phyloP scores from a whole-genome alignment of 1,140 invertebrate genomes.

The Meloidogyne exigua region DNA sequence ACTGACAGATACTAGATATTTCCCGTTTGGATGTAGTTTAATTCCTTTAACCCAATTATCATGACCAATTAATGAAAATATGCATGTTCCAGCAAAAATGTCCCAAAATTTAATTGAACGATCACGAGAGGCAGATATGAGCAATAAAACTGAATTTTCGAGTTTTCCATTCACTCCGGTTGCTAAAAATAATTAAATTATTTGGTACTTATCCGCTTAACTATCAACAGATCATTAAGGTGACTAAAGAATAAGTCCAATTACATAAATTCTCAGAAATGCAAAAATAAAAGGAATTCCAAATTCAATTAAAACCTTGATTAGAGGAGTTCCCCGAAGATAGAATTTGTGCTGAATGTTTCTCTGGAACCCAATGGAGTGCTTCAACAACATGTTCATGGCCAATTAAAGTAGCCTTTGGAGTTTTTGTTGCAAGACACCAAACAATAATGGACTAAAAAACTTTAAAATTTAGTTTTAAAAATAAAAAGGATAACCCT shows the following conservation, averaged over 20 bases:
- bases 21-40: slow-evolving; percentile 92
- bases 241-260: too few relatives aligned
- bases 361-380: slow-evolving; percentile 91
- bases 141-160: slow-evolving; percentile 70
- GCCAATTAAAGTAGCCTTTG: slow-evolving; percentile 87
- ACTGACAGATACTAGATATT: slow-evolving; percentile 88
- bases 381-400: slow-evolving; percentile 98
- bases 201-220: too few relatives aligned
- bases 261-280: too few relatives aligned
- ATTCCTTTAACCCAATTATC: slow-evolving; percentile 97
- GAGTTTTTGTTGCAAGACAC: slow-evolving; percentile 83
- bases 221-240: too few relatives aligned
- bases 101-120: slow-evolving; percentile 95
- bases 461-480: background rate
- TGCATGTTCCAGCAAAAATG: slow-evolving; percentile 78
- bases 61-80: slow-evolving; percentile 85
- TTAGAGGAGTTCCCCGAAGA: slow-evolving; percentile 14
- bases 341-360: slow-evolving; percentile 79
- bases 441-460: slow-evolving; percentile 81
- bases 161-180: slow-evolving; percentile 21
- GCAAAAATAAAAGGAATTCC: too few relatives aligned
- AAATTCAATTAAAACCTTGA: background rate
- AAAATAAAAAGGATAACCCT: slow-evolving; percentile 70
- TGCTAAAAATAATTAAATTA: slow-evolving; percentile 25
- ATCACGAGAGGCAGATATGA: slow-evolving; percentile 91